Evolutionary conservation across 2,113 vertebrate genomes (phyloP).

Genomic region (Cricetomys ansorgei): DNA sequence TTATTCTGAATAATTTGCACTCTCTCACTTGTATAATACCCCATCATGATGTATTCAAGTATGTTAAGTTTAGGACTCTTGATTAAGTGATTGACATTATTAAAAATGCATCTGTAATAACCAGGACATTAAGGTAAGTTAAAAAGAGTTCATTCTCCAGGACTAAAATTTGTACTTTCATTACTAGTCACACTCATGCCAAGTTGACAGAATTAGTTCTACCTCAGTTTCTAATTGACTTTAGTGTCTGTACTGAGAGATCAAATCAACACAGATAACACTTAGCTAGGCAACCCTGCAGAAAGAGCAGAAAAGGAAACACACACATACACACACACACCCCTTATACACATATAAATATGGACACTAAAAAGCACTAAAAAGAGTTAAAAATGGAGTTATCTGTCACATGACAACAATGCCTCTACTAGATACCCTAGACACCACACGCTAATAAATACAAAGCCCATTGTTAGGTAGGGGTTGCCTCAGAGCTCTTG

Average conservation of each 20-base stretch:
- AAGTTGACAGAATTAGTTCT: background rate
- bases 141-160: background rate
- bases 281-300: background rate
- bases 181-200: background rate
- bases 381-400: background rate
- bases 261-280: background rate
- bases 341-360: background rate
- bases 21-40: background rate
- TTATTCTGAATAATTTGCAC: background rate
- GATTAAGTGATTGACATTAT: background rate
- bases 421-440: background rate
- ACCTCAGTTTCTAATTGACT: background rate
- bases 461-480: background rate
- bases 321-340: background rate
- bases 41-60: background rate
- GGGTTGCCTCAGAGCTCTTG: background rate
- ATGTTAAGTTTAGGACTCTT: background rate
- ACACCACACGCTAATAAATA: background rate
- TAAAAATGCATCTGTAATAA: background rate
- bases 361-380: background rate
- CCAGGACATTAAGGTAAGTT: background rate
- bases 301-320: background rate
- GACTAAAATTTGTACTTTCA: background rate
- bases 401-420: background rate
- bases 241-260: background rate